These are phyloP conservation scores for Turnix velox DNA, from an alignment of 2,113 vertebrate genomes.

Conservation along the genomic window DNA sequence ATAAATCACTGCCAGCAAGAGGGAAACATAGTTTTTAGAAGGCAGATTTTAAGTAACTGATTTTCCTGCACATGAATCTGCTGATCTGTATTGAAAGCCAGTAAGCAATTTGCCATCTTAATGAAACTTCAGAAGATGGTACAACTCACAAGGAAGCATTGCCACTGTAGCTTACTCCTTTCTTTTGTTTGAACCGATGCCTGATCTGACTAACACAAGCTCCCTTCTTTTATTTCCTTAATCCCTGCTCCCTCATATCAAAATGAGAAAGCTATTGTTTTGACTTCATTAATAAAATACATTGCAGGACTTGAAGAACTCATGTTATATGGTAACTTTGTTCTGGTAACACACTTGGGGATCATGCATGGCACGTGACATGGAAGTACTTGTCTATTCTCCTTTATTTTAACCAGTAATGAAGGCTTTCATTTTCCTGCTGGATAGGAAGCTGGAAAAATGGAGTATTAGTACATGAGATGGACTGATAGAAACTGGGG, in stretches of 20 bases:
- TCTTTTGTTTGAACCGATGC: no score
- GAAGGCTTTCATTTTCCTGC: not conserved
- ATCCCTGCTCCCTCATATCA: no score
- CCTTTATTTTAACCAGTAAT: not conserved
- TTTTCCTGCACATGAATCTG: not conserved
- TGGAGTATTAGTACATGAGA: not conserved
- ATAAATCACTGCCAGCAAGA: not conserved
- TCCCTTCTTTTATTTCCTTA: not conserved
- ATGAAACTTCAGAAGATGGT: not conserved
- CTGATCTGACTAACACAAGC: not conserved
- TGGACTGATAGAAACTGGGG: not conserved
- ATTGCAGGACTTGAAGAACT: not conserved
- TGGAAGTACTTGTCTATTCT: not conserved
- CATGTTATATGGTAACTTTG: not conserved
- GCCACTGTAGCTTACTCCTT: not conserved
- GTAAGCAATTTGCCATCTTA: not conserved
- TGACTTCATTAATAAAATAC: not conserved
- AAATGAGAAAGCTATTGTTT: not conserved
- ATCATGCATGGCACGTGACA: not conserved
- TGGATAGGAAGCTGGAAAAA: not conserved
- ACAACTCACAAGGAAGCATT: not conserved
- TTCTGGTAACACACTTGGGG: not conserved
- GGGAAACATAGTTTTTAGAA: not conserved
- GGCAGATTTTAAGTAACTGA: not conserved
- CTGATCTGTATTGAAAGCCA: not conserved